A percentile compares a stretch with the other conserved stretches of the same genome.
Evolutionary conservation across 2,888 invertebrate species (phyloP).

Genomic region (Temnothorax ravouxi): DNA sequence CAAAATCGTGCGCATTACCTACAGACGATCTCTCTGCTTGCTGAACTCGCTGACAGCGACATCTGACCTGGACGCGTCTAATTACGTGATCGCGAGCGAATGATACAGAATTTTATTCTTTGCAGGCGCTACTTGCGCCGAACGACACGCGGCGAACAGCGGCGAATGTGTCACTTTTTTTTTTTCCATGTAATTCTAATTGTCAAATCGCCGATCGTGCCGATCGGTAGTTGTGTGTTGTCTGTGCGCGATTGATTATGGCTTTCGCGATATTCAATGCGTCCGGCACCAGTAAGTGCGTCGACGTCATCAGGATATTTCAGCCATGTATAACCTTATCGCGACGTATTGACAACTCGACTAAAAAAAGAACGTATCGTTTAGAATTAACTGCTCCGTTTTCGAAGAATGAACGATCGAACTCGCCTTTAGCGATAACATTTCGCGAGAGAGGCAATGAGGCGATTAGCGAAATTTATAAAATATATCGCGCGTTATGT

Average conservation of each 20-base stretch:
- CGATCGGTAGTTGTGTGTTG: conserved; percentile 66
- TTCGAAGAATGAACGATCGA: background rate
- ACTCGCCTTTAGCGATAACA: background rate
- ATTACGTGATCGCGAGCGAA: background rate
- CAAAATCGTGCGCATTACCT: too few relatives aligned
- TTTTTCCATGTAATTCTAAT: background rate
- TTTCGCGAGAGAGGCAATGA: background rate
- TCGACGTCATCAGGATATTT: conserved; percentile 9
- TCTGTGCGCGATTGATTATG: conserved; percentile 79
- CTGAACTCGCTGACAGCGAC: background rate
- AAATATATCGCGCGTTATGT: background rate
- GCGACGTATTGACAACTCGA: background rate
- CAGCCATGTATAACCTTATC: background rate
- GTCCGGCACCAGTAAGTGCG: conserved; percentile 75
- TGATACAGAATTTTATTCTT: background rate
- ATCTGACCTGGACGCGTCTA: background rate
- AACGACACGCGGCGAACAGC: background rate
- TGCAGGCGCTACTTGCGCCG: background rate
- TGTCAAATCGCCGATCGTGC: background rate
- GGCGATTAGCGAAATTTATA: background rate
- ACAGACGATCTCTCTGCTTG: too few relatives aligned
- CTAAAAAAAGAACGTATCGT: background rate
- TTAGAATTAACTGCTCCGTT: background rate
- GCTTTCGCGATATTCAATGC: conserved; percentile 71
- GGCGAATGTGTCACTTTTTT: background rate